Conservation (phyloP, 1,140 invertebrate species). For the Sarcophaga bullata region DNA sequence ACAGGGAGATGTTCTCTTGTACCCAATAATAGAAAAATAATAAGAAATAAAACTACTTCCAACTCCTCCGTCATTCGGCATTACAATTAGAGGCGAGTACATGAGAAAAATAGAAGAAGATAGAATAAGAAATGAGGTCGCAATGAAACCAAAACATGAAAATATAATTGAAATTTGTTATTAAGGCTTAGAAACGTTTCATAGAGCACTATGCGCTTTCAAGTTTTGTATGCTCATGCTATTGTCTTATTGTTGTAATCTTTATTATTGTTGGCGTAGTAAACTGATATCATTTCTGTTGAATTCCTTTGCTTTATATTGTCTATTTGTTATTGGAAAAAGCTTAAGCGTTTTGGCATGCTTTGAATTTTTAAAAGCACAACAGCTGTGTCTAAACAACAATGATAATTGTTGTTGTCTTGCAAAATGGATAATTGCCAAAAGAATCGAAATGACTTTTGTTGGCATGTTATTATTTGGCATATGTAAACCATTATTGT, state of each 20-base stretch:
- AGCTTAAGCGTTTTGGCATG: constrained; percentile 42
- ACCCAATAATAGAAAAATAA: too few species aligned
- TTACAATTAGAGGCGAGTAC: too few species aligned
- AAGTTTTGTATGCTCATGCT: not conserved
- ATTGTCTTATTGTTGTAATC: too few species aligned
- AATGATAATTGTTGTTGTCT: constrained; percentile 9
- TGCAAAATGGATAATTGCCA: constrained; percentile 39
- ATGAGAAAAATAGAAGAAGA: too few species aligned
- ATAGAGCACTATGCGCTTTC: too few species aligned
- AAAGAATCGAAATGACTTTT: not conserved
- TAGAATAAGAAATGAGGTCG: too few species aligned
- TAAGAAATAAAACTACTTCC: too few species aligned
- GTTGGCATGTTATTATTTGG: not conserved
- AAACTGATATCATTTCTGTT: not conserved
- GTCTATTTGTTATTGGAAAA: constrained; percentile 1
- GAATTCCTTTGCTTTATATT: not conserved
- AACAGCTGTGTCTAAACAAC: not conserved
- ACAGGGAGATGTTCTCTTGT: too few species aligned
- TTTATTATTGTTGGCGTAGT: not conserved
- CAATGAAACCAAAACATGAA: too few species aligned
- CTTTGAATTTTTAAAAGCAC: constrained; percentile 43
- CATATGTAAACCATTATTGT: not conserved
- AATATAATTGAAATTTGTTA: too few species aligned
- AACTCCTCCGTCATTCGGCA: too few species aligned
- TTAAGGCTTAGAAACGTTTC: too few species aligned